A percentile compares a stretch with the other conserved stretches of the same genome.
These are phyloP conservation scores for Drosophila aff. DNA, from an alignment of 1,140 invertebrate species.

Conservation along the genomic window DNA sequence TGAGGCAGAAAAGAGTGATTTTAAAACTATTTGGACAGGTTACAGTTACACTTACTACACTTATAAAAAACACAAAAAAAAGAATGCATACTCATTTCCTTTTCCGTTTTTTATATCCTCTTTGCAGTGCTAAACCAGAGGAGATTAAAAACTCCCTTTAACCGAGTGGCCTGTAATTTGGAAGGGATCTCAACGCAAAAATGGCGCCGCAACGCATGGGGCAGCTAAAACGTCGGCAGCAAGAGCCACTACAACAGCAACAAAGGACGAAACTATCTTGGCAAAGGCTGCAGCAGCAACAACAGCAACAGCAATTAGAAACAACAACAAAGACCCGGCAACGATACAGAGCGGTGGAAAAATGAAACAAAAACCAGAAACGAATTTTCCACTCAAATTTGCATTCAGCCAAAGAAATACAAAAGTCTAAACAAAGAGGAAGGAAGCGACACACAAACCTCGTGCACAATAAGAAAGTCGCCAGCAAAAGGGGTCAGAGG, in stretches of 20 bases:
- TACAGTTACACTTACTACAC: background rate
- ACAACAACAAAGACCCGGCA: conserved; percentile 47
- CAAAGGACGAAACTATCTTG: conserved; percentile 26
- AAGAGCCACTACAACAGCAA: conserved; percentile 22
- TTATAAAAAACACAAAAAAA: background rate
- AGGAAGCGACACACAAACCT: conserved; percentile 29
- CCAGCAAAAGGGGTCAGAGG: conserved; percentile 48
- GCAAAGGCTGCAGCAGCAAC: conserved; percentile 24
- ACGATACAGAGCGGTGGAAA: conserved; percentile 53
- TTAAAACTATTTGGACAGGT: background rate
- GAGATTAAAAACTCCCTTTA: conserved; percentile 13
- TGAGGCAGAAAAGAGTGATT: background rate
- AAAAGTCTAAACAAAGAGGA: conserved; percentile 55
- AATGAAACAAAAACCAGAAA: conserved; percentile 68
- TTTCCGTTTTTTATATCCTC: background rate
- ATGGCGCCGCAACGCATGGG: conserved; percentile 52
- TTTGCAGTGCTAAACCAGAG: conserved; percentile 46
- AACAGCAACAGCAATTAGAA: conserved; percentile 40
- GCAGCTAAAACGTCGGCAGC: conserved; percentile 19
- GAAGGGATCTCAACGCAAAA: conserved; percentile 36
- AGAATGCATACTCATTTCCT: background rate
- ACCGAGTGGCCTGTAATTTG: conserved; percentile 36
- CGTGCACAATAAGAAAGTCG: conserved; percentile 27
- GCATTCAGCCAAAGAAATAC: conserved; percentile 52
- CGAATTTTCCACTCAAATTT: conserved; percentile 56